These are phyloP conservation scores for Camponotus fellah DNA, from an alignment of 2,888 invertebrate species.

Conservation along the genomic window DNA sequence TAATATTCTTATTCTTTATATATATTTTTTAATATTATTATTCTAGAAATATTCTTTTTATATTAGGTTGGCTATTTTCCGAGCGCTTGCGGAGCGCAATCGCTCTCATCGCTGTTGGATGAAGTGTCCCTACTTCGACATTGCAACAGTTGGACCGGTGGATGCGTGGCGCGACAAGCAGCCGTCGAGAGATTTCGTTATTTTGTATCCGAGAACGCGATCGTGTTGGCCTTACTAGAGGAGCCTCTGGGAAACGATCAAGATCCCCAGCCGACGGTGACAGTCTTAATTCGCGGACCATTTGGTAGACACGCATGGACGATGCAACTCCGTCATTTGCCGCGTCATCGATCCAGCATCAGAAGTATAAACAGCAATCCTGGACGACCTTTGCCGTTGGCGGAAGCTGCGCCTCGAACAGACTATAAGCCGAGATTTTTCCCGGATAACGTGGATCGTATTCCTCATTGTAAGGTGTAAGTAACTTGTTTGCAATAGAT, in stretches of 20 bases:
- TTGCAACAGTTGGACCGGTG: slow-evolving; percentile 89
- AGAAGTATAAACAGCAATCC: slow-evolving; percentile 89
- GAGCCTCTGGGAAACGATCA: slow-evolving; percentile 97
- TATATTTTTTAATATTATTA: background rate
- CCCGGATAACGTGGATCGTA: slow-evolving; percentile 93
- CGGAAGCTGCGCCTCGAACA: slow-evolving; percentile 90
- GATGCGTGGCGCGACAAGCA: slow-evolving; percentile 87
- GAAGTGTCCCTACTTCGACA: slow-evolving; percentile 94
- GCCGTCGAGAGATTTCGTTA: slow-evolving; percentile 93
- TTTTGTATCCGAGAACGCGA: slow-evolving; percentile 96
- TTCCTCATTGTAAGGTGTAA: slow-evolving; percentile 93
- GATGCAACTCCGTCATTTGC: slow-evolving; percentile 94
- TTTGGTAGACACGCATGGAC: slow-evolving; percentile 99
- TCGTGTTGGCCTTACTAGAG: slow-evolving; percentile 95
- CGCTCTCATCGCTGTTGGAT: slow-evolving; percentile 94
- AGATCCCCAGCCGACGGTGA: slow-evolving; percentile 97
- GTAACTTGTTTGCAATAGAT: slow-evolving; percentile 80
- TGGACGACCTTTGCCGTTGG: slow-evolving; percentile 92
- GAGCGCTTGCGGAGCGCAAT: slow-evolving; percentile 94
- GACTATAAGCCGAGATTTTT: slow-evolving; percentile 92
- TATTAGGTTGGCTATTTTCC: slow-evolving; percentile 93
- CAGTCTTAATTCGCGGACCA: slow-evolving; percentile 95
- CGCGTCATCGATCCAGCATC: slow-evolving; percentile 92
- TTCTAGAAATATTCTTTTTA: background rate
- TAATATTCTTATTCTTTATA: slow-evolving; percentile 7